A percentile compares a stretch with the other conserved stretches of the same genome.
phyloP scores from a whole-genome alignment of 2,797 vertebrate species.

The Pseudochromis fuscus region DNA sequence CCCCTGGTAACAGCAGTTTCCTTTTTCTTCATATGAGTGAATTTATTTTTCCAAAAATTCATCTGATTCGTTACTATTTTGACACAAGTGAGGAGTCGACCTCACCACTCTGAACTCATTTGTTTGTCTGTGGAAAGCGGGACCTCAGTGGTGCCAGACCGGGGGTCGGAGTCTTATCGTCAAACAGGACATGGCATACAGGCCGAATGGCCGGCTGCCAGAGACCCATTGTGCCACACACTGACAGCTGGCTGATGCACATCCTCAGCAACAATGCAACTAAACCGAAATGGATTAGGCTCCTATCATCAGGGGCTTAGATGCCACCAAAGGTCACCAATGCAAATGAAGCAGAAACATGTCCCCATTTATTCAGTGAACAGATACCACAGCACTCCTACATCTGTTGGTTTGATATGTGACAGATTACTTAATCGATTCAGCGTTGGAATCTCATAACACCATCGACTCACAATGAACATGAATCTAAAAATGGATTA shows the following conservation, averaged over 20 bases:
- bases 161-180: conserved; percentile 18
- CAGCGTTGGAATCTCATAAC: no score
- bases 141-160: conserved; percentile 26
- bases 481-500: no score
- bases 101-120: neutral
- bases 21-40: neutral
- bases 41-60: neutral
- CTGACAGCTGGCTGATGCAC: conserved; percentile 44
- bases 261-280: conserved; percentile 57
- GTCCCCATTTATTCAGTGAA: neutral
- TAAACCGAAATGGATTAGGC: conserved; percentile 46
- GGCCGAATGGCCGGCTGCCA: conserved; percentile 7
- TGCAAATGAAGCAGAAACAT: conserved; percentile 10
- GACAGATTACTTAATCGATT: neutral
- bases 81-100: neutral
- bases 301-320: conserved; percentile 25
- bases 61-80: neutral
- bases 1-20: neutral
- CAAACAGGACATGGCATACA: conserved; percentile 53
- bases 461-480: no score
- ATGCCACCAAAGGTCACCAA: neutral
- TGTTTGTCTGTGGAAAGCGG: neutral
- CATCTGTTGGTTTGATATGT: neutral
- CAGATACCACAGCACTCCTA: no score
- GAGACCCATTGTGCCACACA: conserved; percentile 43